Percentiles rank a stretch among this genome's conserved stretches.
Evolutionary conservation across 2,113 vertebrate species (phyloP).

Genomic region (Muntiacus muntjak): DNA sequence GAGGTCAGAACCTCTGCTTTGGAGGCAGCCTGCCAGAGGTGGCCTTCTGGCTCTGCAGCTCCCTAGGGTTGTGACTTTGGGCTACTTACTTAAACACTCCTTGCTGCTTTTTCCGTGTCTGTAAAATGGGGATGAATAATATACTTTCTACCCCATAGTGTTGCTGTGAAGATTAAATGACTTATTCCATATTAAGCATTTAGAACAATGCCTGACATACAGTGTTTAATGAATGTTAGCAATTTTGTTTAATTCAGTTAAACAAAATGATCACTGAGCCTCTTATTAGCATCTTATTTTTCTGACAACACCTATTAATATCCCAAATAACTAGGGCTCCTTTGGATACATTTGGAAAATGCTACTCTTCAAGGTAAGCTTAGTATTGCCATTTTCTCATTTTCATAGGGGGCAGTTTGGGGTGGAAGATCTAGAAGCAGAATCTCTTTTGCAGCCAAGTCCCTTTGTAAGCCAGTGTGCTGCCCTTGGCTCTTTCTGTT

Average conservation of each 20-base stretch:
- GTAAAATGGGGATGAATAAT: not conserved
- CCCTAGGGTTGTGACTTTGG: not conserved
- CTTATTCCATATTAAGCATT: not conserved
- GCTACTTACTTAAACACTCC: not conserved
- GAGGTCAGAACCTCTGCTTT: not conserved
- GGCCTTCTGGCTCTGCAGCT: no score
- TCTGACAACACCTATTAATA: not conserved
- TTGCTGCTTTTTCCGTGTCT: not conserved
- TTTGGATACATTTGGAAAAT: not conserved
- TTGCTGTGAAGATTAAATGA: not conserved
- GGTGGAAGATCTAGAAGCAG: not conserved
- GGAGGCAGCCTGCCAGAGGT: not conserved
- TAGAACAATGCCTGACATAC: not conserved
- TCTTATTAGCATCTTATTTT: not conserved
- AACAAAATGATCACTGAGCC: not conserved
- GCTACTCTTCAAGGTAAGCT: not conserved
- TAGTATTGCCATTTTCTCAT: not conserved
- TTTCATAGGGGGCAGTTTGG: not conserved
- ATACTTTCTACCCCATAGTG: not conserved
- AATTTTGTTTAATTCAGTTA: not conserved
- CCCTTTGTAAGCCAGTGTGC: not conserved
- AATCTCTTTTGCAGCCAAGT: not conserved
- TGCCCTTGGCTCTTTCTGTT: not conserved
- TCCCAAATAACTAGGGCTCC: not conserved
- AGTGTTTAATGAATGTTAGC: not conserved